Evolutionary conservation across 2,113 vertebrate genomes (phyloP).

Genomic region (Macroglossus sobrinus): DNA sequence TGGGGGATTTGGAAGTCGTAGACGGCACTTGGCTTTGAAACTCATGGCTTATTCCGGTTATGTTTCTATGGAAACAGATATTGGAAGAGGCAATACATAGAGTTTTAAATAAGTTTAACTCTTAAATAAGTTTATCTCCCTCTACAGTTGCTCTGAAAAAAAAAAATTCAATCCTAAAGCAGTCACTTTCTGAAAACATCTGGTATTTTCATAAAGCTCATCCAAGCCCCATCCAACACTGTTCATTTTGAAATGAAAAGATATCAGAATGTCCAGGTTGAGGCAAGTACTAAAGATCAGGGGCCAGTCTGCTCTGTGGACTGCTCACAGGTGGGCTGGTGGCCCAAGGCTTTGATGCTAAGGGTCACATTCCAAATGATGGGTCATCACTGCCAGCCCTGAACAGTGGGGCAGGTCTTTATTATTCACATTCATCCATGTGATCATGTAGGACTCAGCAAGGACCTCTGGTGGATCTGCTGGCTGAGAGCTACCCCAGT

Average conservation of each 20-base stretch:
- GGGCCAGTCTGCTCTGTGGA: neutral
- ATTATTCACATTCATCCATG: neutral
- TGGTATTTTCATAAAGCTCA: neutral
- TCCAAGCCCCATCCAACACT: neutral
- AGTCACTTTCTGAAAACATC: slow-evolving; percentile 12
- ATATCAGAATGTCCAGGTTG: neutral
- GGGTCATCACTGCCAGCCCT: neutral
- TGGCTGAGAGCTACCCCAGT: neutral
- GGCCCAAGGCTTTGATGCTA: neutral
- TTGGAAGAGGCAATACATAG: slow-evolving; percentile 54
- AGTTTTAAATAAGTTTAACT: slow-evolving; percentile 66
- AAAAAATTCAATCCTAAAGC: neutral
- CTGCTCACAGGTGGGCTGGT: neutral
- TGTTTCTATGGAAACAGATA: slow-evolving; percentile 72
- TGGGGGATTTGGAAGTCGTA: slow-evolving; percentile 4
- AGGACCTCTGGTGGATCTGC: neutral
- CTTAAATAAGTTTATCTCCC: slow-evolving; percentile 31
- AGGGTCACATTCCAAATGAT: neutral
- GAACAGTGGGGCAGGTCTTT: neutral
- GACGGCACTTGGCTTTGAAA: slow-evolving; percentile 46
- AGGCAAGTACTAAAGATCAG: neutral
- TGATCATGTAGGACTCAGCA: neutral
- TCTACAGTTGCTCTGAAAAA: slow-evolving; percentile 41
- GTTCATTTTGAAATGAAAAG: neutral
- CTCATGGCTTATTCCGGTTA: slow-evolving; percentile 37